Conservation (phyloP, 2,888 invertebrate species). For the Branchipolynoe longqiensis region DNA sequence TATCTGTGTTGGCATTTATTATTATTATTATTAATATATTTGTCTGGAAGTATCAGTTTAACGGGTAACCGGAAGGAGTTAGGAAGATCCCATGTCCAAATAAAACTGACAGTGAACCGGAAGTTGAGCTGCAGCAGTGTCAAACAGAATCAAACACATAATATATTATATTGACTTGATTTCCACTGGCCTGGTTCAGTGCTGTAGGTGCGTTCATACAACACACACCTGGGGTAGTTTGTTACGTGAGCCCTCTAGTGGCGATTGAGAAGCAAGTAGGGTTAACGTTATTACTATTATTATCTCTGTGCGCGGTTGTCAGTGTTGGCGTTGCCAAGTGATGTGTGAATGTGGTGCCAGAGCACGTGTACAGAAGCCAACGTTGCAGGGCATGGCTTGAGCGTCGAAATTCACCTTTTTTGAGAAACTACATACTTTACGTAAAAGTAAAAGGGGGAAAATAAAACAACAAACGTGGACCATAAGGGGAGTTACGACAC, state of each 20-base stretch:
- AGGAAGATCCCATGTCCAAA: not conserved
- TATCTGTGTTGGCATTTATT: no score
- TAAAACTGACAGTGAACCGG: not conserved
- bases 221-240: conserved; percentile 2
- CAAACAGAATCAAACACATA: conserved; percentile 17
- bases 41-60: no score
- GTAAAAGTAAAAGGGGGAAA: no score
- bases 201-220: conserved; percentile 27
- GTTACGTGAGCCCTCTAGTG: not conserved
- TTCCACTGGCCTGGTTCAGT: conserved; percentile 29
- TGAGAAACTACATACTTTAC: no score
- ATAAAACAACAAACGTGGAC: no score
- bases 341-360: conserved; percentile 30
- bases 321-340: conserved; percentile 16
- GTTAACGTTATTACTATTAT: conserved; percentile 7
- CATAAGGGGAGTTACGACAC: no score
- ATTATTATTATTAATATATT: no score
- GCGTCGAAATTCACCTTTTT: no score
- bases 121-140: not conserved
- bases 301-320: conserved; percentile 8
- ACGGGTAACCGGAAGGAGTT: conserved; percentile 20
- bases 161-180: conserved; percentile 28
- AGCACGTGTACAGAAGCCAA: no score
- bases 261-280: no score
- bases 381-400: no score